Evolutionary conservation across 2,888 invertebrate genomes (phyloP).

Genomic region (Gasteruption jaculator): DNA sequence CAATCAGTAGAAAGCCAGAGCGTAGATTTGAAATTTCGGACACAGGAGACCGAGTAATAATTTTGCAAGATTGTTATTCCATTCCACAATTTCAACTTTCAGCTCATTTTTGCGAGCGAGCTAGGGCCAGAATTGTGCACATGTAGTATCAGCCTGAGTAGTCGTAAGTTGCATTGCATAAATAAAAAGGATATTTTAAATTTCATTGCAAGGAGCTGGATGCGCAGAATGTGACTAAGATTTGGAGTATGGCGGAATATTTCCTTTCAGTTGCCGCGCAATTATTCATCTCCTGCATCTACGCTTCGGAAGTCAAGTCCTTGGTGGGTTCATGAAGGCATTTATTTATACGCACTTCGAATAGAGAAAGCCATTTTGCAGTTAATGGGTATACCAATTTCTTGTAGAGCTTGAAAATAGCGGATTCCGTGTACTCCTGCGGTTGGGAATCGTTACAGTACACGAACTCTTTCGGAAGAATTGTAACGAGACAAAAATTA

Average conservation of each 20-base stretch:
- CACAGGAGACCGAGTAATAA: too few species aligned
- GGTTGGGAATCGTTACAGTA: conserved; percentile 28
- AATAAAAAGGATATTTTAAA: too few species aligned
- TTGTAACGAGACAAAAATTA: conserved; percentile 13
- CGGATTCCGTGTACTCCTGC: conserved; percentile 27
- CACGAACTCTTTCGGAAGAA: not conserved
- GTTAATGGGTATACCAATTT: conserved; percentile 6
- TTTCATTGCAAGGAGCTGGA: conserved; percentile 17
- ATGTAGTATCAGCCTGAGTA: too few species aligned
- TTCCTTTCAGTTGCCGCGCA: conserved; percentile 23
- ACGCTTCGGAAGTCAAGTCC: conserved; percentile 25
- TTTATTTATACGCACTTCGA: not conserved
- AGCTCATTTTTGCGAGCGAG: too few species aligned
- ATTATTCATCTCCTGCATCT: conserved; percentile 30
- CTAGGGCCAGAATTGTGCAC: too few species aligned
- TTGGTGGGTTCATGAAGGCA: conserved; percentile 23
- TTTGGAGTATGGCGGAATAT: conserved; percentile 29
- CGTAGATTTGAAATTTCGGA: too few species aligned
- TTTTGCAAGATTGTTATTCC: too few species aligned
- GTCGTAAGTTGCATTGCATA: too few species aligned
- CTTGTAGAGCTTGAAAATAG: conserved; percentile 27
- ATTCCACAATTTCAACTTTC: too few species aligned
- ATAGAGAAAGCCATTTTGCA: too few species aligned
- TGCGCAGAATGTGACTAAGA: conserved; percentile 22
- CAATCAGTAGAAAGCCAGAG: too few species aligned